Base-by-base conservation (phyloP, 2,113 vertebrate species). In the Gila orcuttii region DNA sequence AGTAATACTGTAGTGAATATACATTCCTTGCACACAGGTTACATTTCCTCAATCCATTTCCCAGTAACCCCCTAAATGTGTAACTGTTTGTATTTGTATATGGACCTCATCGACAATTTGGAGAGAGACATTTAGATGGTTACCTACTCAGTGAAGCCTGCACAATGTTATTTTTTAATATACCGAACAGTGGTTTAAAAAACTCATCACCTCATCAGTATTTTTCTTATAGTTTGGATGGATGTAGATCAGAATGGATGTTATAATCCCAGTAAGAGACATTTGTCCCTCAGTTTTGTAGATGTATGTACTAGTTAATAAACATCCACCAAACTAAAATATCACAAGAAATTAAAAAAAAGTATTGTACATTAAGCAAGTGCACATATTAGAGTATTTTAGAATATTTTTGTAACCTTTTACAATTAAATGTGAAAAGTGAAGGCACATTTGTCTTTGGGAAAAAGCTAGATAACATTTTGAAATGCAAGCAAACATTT, bases 391-490 rank as follows among this genome's bases (percentile, higher is more conserved):
- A 82, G 78, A 86, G 52, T 79, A 82, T 84, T 78, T 68, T 82
- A 79, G 57, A 85, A 64, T 89, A 87, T 84, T 90, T 88, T 86
- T 85, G 45, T 85, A 86, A 69, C 36, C 25, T 84, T 88, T 88
- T 86, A 60, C 55, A 81, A 62, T 50, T 68, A 79, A 87, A 89
- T 81, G 85, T 76, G 80, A 71, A 71, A 86, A 69, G 52, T 69
- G 39, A 64, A 81, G 71, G 79, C 45, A 55, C 60, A 66, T 83
- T 83, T 73, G 66, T 42, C 82, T 33, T 83, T 23, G 42, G 13
- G 45, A 57, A 71, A 76, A 85, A 25, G 21, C 42, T 47, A 74
- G 36, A 39, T 36, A 28, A 42, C 80, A 82, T 82, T 83, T 88
- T 83, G 42, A 55, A 88, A 62, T 78, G 25, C 75, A 52, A 52